Conservation (phyloP, 2,797 vertebrate genomes). For the Pseudotriccus pelzelni region DNA sequence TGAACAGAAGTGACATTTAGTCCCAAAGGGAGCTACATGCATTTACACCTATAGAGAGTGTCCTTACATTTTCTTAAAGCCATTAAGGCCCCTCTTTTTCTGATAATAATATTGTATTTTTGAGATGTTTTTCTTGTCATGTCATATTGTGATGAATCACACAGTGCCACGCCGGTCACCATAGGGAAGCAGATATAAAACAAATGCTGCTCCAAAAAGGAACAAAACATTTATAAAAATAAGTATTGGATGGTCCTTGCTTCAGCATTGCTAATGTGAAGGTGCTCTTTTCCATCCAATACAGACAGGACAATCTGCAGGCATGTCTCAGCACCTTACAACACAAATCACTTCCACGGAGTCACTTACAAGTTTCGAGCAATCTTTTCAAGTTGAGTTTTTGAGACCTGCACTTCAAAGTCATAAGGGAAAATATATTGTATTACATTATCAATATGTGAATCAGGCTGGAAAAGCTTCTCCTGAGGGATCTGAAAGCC, state of each 20-base stretch:
- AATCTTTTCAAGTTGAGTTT: background rate
- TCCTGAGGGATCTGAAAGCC: slow-evolving; percentile 35
- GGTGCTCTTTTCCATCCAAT: background rate
- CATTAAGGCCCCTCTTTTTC: background rate
- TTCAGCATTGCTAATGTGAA: background rate
- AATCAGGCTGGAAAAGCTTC: slow-evolving; percentile 27
- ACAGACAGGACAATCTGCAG: background rate
- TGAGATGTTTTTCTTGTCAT: background rate
- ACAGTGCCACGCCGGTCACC: background rate
- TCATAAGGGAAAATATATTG: slow-evolving; percentile 3
- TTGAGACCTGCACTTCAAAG: slow-evolving; percentile 6
- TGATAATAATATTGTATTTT: background rate
- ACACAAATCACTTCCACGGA: background rate
- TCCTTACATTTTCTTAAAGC: background rate
- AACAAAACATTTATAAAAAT: background rate
- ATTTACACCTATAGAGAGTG: background rate
- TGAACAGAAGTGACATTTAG: background rate
- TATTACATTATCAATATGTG: slow-evolving; percentile 26
- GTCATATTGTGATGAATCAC: background rate
- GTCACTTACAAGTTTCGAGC: background rate
- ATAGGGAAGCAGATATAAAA: background rate
- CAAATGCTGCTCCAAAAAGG: background rate
- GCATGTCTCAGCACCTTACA: background rate
- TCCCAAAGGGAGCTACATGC: background rate
- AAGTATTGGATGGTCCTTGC: background rate